Conservation (phyloP, 1,140 invertebrate genomes). For the Stegodyphus dumicola region DNA sequence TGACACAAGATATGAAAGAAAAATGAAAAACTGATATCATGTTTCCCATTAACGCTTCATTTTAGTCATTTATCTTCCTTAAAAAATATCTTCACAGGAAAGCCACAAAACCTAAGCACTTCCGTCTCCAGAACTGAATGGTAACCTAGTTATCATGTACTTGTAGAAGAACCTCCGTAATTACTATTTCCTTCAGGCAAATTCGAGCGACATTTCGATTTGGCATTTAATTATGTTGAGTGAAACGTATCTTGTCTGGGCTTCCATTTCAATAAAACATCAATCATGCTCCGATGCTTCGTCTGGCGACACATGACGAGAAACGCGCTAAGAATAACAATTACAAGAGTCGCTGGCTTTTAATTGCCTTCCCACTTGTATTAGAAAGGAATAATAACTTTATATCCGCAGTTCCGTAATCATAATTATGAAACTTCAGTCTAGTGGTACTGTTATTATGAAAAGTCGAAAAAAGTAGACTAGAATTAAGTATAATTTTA, state of each 20-base stretch:
- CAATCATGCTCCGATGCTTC: constrained; percentile 51
- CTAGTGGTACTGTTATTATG: no score
- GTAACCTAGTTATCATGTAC: no score
- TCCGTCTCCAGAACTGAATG: no score
- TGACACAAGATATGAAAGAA: no score
- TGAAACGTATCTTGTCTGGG: constrained; percentile 41
- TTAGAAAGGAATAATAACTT: constrained; percentile 24
- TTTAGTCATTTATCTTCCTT: no score
- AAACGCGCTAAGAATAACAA: constrained; percentile 48
- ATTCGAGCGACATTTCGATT: constrained; percentile 23
- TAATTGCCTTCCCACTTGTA: constrained; percentile 23
- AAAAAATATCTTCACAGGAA: no score
- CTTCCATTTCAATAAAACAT: constrained; percentile 54
- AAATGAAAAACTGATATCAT: no score
- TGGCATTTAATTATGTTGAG: constrained; percentile 42
- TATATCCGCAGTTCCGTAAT: not conserved
- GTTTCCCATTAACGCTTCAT: no score
- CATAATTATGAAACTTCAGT: not conserved
- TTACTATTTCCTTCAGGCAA: constrained; percentile 20
- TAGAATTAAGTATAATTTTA: no score
- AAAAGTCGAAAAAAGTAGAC: no score
- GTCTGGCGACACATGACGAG: constrained; percentile 50
- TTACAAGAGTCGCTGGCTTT: constrained; percentile 15
- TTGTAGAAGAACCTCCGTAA: not conserved
- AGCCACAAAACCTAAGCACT: no score